phyloP scores from a whole-genome alignment of 2,888 invertebrate genomes.

The Oasisia sp. region DNA sequence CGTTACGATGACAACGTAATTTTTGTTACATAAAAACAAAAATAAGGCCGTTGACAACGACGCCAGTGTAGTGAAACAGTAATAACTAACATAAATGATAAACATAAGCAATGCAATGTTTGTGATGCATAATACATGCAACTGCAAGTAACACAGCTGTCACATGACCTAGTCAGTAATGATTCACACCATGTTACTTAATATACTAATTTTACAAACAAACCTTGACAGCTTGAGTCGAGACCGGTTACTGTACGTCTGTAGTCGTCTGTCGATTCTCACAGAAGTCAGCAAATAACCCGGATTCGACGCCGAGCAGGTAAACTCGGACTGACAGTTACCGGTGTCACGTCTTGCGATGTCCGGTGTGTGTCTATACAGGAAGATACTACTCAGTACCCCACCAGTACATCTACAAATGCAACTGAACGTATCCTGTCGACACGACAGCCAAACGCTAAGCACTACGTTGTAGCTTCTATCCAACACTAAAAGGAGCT shows the following conservation, averaged over 20 bases:
- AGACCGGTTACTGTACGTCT: neutral
- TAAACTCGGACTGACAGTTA: neutral
- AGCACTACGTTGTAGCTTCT: neutral
- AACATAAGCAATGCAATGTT: too few species aligned
- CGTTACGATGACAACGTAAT: too few species aligned
- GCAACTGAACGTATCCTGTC: neutral
- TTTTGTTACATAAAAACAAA: too few species aligned
- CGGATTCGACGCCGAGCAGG: neutral
- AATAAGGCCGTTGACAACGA: too few species aligned
- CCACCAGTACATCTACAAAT: neutral
- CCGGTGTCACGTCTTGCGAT: neutral
- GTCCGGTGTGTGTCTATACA: neutral
- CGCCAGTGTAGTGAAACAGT: too few species aligned
- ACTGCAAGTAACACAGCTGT: too few species aligned
- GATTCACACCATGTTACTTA: neutral
- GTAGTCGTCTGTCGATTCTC: neutral
- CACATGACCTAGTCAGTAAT: neutral
- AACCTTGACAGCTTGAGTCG: neutral
- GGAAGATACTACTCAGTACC: neutral
- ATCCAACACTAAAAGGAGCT: neutral
- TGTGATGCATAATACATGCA: too few species aligned
- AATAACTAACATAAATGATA: too few species aligned
- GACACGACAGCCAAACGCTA: neutral
- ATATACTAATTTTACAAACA: neutral
- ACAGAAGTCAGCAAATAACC: neutral